Evolutionary conservation across 2,113 vertebrate genomes (phyloP).

Genomic region (Scolopax mira): DNA sequence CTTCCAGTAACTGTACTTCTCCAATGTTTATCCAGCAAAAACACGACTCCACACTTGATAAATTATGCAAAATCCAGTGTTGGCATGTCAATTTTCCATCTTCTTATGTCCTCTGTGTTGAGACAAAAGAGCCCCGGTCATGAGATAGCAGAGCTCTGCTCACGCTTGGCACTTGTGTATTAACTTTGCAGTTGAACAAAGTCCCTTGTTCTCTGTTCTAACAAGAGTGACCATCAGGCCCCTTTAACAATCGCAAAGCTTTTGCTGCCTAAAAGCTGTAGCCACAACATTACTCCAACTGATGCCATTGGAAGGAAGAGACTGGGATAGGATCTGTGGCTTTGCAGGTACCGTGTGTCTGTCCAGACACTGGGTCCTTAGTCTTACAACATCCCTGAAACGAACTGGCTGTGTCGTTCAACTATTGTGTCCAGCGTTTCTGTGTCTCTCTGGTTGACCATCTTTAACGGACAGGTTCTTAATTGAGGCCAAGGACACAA

Average conservation of each 20-base stretch:
- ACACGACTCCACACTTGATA: background rate
- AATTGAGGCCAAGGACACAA: background rate
- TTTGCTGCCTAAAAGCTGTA: background rate
- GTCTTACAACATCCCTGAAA: accelerated
- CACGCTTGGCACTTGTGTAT: background rate
- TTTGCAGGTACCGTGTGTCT: background rate
- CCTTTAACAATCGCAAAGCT: background rate
- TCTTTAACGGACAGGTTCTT: background rate
- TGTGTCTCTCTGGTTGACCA: background rate
- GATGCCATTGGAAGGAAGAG: background rate
- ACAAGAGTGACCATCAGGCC: background rate
- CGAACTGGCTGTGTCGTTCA: background rate
- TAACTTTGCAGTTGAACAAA: background rate
- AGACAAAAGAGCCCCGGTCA: background rate
- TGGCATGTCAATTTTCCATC: background rate
- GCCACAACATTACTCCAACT: accelerated
- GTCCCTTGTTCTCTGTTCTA: background rate
- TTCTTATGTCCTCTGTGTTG: background rate
- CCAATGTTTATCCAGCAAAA: background rate
- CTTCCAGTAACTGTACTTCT: background rate
- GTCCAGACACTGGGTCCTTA: background rate
- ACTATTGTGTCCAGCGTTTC: background rate
- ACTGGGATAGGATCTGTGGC: background rate
- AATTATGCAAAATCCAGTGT: background rate
- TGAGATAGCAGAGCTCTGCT: background rate